phyloP scores from a whole-genome alignment of 1,140 invertebrate species.

The Pseudomyrmex sp. region DNA sequence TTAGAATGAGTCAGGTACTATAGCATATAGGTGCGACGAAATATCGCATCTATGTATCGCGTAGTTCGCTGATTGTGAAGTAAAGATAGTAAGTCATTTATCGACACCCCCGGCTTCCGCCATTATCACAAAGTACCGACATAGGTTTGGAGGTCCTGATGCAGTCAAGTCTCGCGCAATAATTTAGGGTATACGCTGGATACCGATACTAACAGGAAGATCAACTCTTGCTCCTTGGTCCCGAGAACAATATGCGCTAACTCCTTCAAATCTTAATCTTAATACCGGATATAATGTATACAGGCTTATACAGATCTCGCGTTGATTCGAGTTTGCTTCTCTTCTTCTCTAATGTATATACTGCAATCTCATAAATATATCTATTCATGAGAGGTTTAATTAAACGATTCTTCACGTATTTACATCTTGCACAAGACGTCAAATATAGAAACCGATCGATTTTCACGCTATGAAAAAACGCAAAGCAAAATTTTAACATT shows the following conservation, averaged over 20 bases:
- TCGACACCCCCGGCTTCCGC: slow-evolving; percentile 66
- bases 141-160: slow-evolving; percentile 65
- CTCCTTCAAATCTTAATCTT: slow-evolving; percentile 69
- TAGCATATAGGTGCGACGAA: background rate
- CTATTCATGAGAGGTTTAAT: slow-evolving; percentile 68
- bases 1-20: slow-evolving; percentile 13
- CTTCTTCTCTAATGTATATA: background rate
- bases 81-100: slow-evolving; percentile 73
- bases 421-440: background rate
- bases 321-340: slow-evolving; percentile 31
- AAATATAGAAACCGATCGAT: slow-evolving; percentile 2
- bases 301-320: slow-evolving; percentile 67
- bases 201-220: slow-evolving; percentile 65
- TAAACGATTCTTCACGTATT: slow-evolving; percentile 59
- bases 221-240: slow-evolving; percentile 43
- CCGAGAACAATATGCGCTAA: slow-evolving; percentile 72
- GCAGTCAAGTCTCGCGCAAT: slow-evolving; percentile 67
- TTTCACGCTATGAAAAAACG: slow-evolving; percentile 1
- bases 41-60: slow-evolving; percentile 43
- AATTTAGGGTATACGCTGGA: slow-evolving; percentile 69
- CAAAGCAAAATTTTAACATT: background rate
- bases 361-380: slow-evolving; percentile 58
- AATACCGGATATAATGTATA: slow-evolving; percentile 68
- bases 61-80: slow-evolving; percentile 53
- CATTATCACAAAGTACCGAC: slow-evolving; percentile 67